These are phyloP conservation scores for Caenorhabditis parvicauda DNA, from an alignment of 2,888 invertebrate species.

Conservation along the genomic window DNA sequence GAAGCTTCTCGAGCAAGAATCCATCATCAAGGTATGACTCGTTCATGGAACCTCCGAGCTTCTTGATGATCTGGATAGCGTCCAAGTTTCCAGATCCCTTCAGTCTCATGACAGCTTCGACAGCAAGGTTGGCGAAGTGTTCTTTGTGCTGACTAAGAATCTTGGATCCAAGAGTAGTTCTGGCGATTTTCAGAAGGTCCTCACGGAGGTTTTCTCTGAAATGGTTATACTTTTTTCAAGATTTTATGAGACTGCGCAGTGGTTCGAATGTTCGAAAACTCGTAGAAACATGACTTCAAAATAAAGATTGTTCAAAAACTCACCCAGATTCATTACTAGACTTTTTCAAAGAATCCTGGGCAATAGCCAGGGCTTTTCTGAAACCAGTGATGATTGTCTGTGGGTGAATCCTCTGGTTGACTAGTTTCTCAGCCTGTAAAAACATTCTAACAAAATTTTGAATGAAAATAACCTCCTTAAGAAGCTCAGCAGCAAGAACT, in stretches of 20 bases:
- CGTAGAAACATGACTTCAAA: constrained; percentile 1
- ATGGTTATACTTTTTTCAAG: neutral
- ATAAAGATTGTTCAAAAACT: too few relatives aligned
- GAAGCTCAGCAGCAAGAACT: constrained; percentile 86
- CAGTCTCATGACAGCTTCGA: constrained; percentile 88
- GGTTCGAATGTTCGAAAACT: too few relatives aligned
- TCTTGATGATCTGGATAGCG: constrained; percentile 96
- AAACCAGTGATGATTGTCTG: constrained; percentile 96
- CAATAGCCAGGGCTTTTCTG: constrained; percentile 82
- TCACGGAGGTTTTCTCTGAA: constrained; percentile 70
- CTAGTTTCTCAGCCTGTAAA: constrained; percentile 78
- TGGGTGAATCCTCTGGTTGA: constrained; percentile 91
- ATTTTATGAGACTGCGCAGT: neutral
- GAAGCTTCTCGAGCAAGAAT: constrained; percentile 91
- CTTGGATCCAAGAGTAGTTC: constrained; percentile 95
- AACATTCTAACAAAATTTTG: neutral
- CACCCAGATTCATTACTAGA: constrained; percentile 79
- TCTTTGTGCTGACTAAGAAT: constrained; percentile 96
- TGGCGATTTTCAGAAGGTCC: constrained; percentile 91
- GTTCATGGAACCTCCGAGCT: constrained; percentile 84
- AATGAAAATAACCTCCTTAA: constrained; percentile 69
- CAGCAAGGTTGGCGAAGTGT: constrained; percentile 88
- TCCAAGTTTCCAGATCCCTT: constrained; percentile 92
- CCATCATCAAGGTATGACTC: constrained; percentile 90
- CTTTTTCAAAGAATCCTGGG: constrained; percentile 77